Base-by-base conservation (phyloP, 2,888 invertebrate genomes). In the Eupsilia transversa region DNA sequence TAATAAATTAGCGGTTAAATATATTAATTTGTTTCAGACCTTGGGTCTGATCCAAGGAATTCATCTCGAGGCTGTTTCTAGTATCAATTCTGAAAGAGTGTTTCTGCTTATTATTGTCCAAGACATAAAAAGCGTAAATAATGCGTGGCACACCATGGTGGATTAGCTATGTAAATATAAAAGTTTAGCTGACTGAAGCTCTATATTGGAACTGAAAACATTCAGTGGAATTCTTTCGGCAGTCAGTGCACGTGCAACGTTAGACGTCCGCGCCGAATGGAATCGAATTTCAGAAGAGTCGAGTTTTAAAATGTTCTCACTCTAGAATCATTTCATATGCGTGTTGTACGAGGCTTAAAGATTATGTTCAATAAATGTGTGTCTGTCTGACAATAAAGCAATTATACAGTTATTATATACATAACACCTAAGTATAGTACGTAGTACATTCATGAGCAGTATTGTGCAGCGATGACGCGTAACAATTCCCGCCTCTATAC, bases 381-480 rank as follows among this genome's bases (percentile, higher is more conserved):
- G 52, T 52, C 57, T 56, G n/a, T 63, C 57, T 71, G 30, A 60
- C 49, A 63, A 66, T 77, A 59, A 43, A 72, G 54, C 70, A 72
- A 83, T 83, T 80, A 73, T 57, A 72, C 52, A 63, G 65, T 66
- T 75, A 61, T 66, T 75, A 61, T 72, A 65, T 63, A 68, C 57
- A 67, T 67, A 83, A 52, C 56, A 66, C 49, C 33, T 56, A 52
- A 56, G 41, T 27, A 65, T 46, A 76, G 43, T 46, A 69, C 46
- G 38, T 59, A 77, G 67, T 65, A 84, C 83, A 84, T 84, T 85
- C 79, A 86, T 83, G 88, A 83, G 86, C 83, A 76, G 83, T 84
- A 91, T 94, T 92, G 89, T 92, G 85, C 75, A 84, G 84, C 80
- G 84, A 82, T 89, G 89, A 89, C 87, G 88, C 85, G 87, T 87